Evolutionary conservation across 2,113 vertebrate genomes (phyloP).

Genomic region (Phalacrocorax brasilianus): DNA sequence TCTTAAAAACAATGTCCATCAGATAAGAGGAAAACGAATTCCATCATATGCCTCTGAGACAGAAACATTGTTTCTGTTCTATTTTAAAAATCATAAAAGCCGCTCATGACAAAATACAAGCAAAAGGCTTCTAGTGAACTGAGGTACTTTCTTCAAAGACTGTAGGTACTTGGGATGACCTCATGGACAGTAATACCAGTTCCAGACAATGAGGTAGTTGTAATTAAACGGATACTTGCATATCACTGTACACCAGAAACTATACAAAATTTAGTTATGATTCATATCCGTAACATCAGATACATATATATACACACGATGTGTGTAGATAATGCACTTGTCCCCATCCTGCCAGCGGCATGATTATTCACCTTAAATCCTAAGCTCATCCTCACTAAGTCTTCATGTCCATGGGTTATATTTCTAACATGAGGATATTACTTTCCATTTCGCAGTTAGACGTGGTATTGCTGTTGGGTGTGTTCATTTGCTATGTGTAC

Average conservation of each 20-base stretch:
- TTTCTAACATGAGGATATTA: accelerated
- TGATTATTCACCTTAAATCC: neutral
- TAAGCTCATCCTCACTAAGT: neutral
- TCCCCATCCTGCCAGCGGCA: too few relatives aligned
- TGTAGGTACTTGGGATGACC: neutral
- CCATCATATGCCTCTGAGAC: neutral
- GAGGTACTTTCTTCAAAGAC: neutral
- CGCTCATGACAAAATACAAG: neutral
- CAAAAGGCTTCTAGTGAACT: neutral
- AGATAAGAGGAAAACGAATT: neutral
- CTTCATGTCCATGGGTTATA: neutral
- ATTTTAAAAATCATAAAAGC: neutral
- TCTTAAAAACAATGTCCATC: neutral
- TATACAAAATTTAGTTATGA: neutral
- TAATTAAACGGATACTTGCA: neutral
- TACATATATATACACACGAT: neutral
- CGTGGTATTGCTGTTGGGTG: accelerated
- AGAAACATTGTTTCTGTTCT: neutral
- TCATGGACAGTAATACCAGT: neutral
- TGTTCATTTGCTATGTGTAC: neutral
- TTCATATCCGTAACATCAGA: neutral
- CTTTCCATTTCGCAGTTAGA: neutral
- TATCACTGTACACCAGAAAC: neutral
- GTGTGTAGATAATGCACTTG: too few relatives aligned
- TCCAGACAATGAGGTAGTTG: neutral